Conservation (phyloP, 2,113 vertebrate species). For the Salvelinus alpinus region DNA sequence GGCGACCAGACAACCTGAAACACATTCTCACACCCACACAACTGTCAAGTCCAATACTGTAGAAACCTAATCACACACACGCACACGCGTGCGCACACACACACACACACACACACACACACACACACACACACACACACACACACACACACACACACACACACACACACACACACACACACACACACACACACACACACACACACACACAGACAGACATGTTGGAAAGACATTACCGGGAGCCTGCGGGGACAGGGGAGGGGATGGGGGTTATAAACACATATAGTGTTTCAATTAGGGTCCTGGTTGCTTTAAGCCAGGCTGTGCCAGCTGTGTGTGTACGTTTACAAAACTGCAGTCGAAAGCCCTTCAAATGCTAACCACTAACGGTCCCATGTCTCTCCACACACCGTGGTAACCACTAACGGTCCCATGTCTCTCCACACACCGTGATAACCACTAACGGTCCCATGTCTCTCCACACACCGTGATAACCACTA, state of each 20-base stretch:
- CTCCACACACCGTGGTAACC: neutral
- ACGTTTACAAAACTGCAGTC: neutral
- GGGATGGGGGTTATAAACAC: conserved; percentile 32
- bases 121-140: conserved; percentile 31
- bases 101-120: conserved; percentile 14
- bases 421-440: neutral
- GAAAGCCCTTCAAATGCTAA: neutral
- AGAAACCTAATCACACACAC: conserved; percentile 3
- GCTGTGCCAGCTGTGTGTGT: conserved; percentile 56
- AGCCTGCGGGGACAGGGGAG: conserved; percentile 14
- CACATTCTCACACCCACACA: neutral
- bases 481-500: too few species aligned
- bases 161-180: conserved; percentile 11
- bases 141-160: conserved; percentile 19
- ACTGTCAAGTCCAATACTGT: neutral
- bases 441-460: too few species aligned
- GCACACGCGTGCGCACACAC: neutral
- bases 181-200: conserved; percentile 9
- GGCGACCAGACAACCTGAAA: neutral
- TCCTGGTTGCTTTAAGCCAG: conserved; percentile 51
- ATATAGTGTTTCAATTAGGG: conserved; percentile 61
- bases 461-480: neutral
- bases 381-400: neutral
- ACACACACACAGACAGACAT: conserved; percentile 22
- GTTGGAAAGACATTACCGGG: conserved; percentile 37